Base-by-base conservation (phyloP, 2,113 vertebrate genomes). In the Corythaixoides concolor region DNA sequence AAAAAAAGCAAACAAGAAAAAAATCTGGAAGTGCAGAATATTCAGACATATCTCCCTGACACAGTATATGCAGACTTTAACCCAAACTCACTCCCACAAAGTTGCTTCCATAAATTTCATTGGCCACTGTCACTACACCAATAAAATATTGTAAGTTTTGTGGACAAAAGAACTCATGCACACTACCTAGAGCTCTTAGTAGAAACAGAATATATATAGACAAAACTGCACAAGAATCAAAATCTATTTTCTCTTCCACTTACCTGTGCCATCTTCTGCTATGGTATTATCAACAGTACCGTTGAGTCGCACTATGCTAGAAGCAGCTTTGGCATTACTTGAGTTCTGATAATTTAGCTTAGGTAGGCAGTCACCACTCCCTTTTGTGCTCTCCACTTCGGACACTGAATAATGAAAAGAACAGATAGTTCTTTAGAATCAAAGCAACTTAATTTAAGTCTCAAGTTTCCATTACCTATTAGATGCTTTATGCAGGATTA, bases 311-410 rank as follows among this genome's bases (percentile, higher is more conserved):
- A 98, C 98, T 24, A 98, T 98, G 81, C 88, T 98, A 41, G 98
- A 97, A 23, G 97, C 3, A 0, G 74, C 50, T 62, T 96, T 96
- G 50, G 52, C 53, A 4, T 55, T 20, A 9, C 28, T 68, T 26
- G 88, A 96, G 79, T 59, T 95, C 15, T 97, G 98, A 33, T 98
- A 98, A 75, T 82, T 94, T 12, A 98, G 95, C 21, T 96, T 97
- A 33, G 98, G 96, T 27, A 98, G 97, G 81, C 98, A 98, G 39
- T 98, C 98, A 10, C 97, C 93, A 45, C 98, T 98, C 77, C 98
- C 98, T 90, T 98, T 98, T 45, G 97, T 27, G 62, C 98, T 98
- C 85, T 98, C 98, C 21, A 91, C 97, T 78, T 98, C 98, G 0
- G 98, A 98, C 47, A 98, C 98, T 98, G 92, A 8, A 86, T 28